These are phyloP conservation scores for Phyto melanocephala DNA, from an alignment of 2,888 invertebrate species.

Conservation along the genomic window DNA sequence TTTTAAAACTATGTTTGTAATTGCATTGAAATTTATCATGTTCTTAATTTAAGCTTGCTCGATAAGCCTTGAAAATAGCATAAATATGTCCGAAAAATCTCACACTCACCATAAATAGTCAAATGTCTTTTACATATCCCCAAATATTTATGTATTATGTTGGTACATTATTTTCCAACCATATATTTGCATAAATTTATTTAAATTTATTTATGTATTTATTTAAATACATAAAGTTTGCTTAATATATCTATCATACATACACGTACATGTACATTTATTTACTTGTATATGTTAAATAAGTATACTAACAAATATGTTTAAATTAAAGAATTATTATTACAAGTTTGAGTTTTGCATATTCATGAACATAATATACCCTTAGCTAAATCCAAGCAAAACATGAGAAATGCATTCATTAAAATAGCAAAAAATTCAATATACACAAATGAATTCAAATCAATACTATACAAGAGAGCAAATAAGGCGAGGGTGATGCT, in stretches of 20 bases:
- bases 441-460: slow-evolving; percentile 43
- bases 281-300: no score
- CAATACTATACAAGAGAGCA: neutral
- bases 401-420: slow-evolving; percentile 63
- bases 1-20: no score
- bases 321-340: slow-evolving; percentile 9
- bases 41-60: no score
- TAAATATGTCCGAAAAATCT: no score
- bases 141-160: neutral
- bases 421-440: slow-evolving; percentile 22
- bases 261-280: no score
- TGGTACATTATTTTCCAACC: neutral
- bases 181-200: neutral
- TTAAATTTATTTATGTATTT: slow-evolving; percentile 60
- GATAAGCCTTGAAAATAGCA: no score
- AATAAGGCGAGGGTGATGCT: neutral
- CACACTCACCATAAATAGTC: no score
- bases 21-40: no score
- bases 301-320: slow-evolving; percentile 20
- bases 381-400: slow-evolving; percentile 45
- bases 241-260: no score
- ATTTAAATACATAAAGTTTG: slow-evolving; percentile 68
- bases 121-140: neutral
- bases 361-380: slow-evolving; percentile 23
- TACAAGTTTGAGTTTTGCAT: slow-evolving; percentile 6